phyloP scores from a whole-genome alignment of 2,113 vertebrate genomes.

The Spea multiplicata region DNA sequence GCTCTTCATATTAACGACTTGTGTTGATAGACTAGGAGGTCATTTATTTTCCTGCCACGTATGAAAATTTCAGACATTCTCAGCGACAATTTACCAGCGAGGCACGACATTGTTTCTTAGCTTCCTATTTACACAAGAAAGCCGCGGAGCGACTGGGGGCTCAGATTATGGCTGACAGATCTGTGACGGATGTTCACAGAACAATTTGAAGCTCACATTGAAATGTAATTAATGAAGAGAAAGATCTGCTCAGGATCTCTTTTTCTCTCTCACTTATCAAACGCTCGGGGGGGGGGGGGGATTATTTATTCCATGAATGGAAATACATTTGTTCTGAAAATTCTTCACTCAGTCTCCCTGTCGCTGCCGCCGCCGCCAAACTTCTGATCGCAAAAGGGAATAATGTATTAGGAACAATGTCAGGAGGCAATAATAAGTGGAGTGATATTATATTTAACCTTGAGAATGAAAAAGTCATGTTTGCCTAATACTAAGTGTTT shows the following conservation, averaged over 20 bases:
- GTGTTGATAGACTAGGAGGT: background rate
- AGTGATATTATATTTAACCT: no score
- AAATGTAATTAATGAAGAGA: conserved; percentile 41
- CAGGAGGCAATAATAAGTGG: no score
- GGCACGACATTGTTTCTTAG: conserved; percentile 16
- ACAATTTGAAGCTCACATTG: conserved; percentile 36
- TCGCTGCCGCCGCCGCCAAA: no score
- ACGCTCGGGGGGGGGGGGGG: background rate
- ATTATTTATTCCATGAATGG: background rate
- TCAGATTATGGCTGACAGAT: conserved; percentile 32
- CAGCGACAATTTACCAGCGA: conserved; percentile 10
- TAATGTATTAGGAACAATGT: no score
- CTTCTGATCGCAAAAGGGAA: no score
- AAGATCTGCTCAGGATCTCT: conserved; percentile 15
- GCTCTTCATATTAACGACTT: no score
- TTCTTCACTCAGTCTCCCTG: no score
- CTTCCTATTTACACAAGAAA: conserved; percentile 45
- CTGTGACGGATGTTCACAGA: conserved; percentile 37
- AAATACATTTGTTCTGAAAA: background rate
- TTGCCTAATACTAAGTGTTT: no score
- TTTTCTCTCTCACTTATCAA: conserved; percentile 26
- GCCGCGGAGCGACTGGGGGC: conserved; percentile 6
- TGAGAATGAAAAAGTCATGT: no score
- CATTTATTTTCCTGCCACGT: conserved; percentile 31
- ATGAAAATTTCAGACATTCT: background rate